Conservation (phyloP, 2,797 vertebrate species). For the Apodemus agrarius region DNA sequence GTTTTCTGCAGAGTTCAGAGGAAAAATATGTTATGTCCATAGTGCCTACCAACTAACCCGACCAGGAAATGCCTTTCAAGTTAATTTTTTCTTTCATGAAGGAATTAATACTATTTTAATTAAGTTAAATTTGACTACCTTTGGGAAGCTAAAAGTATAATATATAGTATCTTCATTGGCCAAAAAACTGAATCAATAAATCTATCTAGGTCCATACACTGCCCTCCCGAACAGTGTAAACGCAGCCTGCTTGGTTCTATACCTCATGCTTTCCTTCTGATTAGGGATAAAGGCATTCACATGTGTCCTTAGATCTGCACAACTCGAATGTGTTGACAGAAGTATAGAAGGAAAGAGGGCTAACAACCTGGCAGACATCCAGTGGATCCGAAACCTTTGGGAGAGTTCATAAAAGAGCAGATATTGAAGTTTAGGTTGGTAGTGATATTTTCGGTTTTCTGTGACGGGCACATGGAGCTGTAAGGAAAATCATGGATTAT, state of each 20-base stretch:
- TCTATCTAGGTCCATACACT: neutral
- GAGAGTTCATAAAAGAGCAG: neutral
- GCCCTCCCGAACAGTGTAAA: neutral
- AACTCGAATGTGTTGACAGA: neutral
- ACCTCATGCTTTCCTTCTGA: neutral
- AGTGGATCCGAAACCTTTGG: neutral
- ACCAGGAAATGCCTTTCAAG: constrained; percentile 28
- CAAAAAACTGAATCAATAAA: neutral
- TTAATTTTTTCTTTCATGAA: constrained; percentile 32
- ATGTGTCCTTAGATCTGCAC: neutral
- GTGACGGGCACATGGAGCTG: neutral
- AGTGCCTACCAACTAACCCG: neutral
- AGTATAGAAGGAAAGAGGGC: neutral
- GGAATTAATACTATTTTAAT: constrained; percentile 44
- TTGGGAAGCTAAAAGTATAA: neutral
- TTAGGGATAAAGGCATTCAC: neutral
- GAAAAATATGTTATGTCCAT: neutral
- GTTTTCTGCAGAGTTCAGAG: neutral
- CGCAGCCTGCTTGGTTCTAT: neutral
- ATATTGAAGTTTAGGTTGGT: neutral
- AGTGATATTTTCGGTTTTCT: neutral
- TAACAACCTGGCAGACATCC: neutral
- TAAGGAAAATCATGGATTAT: neutral
- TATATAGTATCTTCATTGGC: neutral
- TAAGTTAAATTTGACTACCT: neutral